These are phyloP conservation scores for Albula glossodonta DNA, from an alignment of 2,113 vertebrate genomes.

Conservation along the genomic window DNA sequence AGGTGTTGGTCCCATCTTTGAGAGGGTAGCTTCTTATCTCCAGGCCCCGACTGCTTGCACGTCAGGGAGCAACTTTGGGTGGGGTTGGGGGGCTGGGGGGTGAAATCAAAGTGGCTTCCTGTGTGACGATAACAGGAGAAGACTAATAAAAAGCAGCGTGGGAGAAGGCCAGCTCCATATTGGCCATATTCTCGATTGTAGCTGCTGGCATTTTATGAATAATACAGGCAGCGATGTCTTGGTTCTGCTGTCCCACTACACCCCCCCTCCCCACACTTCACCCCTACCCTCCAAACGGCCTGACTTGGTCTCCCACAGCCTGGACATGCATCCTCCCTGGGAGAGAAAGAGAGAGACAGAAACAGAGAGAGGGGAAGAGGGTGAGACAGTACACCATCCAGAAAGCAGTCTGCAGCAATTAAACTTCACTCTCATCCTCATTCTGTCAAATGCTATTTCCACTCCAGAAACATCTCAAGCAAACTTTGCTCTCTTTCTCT, in stretches of 20 bases:
- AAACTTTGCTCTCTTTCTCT: conserved; percentile 41
- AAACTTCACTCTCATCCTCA: conserved; percentile 67
- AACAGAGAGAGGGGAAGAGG: too few relatives aligned
- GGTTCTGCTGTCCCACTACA: conserved; percentile 58
- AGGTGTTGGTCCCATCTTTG: too few relatives aligned
- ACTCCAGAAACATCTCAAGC: conserved; percentile 45
- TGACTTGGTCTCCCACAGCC: conserved; percentile 49
- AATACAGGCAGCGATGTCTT: conserved; percentile 83
- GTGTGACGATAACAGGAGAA: conserved; percentile 81
- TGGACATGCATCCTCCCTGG: conserved; percentile 59
- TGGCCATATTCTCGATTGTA: conserved; percentile 83
- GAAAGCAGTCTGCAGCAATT: conserved; percentile 66
- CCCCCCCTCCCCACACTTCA: conserved; percentile 1
- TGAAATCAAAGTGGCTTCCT: conserved; percentile 33
- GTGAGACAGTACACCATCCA: conserved; percentile 51
- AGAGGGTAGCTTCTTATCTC: background rate
- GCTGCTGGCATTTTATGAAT: conserved; percentile 88
- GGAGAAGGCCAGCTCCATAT: conserved; percentile 71
- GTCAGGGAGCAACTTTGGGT: conserved; percentile 23
- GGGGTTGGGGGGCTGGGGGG: background rate
- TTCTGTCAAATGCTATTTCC: conserved; percentile 72
- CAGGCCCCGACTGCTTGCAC: background rate
- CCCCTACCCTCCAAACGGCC: conserved; percentile 42
- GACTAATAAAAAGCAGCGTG: conserved; percentile 81
- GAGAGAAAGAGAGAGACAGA: conserved; percentile 53